Base-by-base conservation (phyloP, 2,797 vertebrate species). In the Pteronotus mesoamericanus region DNA sequence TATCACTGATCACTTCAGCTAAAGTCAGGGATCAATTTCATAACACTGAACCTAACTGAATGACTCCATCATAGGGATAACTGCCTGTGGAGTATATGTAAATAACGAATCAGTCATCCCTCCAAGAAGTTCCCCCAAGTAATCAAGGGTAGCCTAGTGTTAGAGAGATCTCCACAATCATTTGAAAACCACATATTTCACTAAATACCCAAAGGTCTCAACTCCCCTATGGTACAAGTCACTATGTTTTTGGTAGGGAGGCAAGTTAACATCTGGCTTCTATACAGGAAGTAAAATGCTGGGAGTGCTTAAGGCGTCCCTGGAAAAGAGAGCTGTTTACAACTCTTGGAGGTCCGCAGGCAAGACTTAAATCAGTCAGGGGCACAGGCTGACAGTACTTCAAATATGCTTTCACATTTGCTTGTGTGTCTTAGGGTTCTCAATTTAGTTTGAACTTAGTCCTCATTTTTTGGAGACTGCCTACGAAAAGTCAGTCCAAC, bases 91-190 rank as follows among this genome's bases (percentile, higher is more conserved):
- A 59, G 24, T 69, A 78, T 37, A 86, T 32, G 8, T 46, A 93
- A 94, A 82, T 32, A 88, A 90, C 83, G 6, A 86, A 89, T 57
- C 24, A 85, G 53, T 77, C 53, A 68, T 21, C 37, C n/a, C 19
- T 79, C 34, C 24, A 94, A 72, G 51, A 94, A 75, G 44, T 24
- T 78, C 6, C 44, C 42, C 22, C 77, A 92, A 83, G 3, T 84
- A 86, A 95, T 84, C 74, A 88, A 91, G 24, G 29, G 71, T 39
- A 66, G 53, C 69, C 18, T 96, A 48, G 94, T 44, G 85, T 39
- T 83, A 42, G 46, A 93, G 53, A 91, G 29, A 89, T 48, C 61
- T 86, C 68, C 42, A 19, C 4, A 80, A 78, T 44, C 48, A 92
- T 85, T n/a, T 77, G 22, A 80, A 80, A 94, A 91, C 42, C 55